Conservation (phyloP, 2,797 vertebrate species). For the Valencia hispanica region DNA sequence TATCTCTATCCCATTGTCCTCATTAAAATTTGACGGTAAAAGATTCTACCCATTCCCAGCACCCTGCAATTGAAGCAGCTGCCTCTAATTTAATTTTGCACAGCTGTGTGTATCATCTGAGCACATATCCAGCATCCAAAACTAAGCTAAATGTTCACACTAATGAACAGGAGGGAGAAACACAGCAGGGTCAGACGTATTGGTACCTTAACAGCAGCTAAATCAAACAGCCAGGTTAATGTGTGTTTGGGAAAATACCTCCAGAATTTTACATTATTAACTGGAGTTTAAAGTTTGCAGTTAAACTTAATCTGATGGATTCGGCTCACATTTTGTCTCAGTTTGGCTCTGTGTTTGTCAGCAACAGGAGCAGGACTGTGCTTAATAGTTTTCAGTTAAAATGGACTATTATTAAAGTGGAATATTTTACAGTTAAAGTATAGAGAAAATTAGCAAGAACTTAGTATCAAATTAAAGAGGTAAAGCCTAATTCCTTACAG, state of each 20-base stretch:
- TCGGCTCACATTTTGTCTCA: not conserved
- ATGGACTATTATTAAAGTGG: no score
- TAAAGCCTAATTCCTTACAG: no score
- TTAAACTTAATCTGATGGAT: not conserved
- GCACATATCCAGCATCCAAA: not conserved
- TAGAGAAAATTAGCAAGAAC: no score
- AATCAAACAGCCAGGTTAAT: conserved; percentile 17
- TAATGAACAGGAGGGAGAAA: not conserved
- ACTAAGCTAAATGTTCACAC: not conserved
- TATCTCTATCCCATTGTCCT: not conserved
- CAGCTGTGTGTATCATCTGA: not conserved
- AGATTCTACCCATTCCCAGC: not conserved
- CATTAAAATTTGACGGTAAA: not conserved
- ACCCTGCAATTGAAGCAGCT: conserved; percentile 1
- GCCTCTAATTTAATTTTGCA: conserved; percentile 6
- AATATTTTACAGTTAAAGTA: no score
- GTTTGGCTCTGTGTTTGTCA: not conserved
- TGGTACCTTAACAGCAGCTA: conserved; percentile 17
- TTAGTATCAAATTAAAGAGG: no score
- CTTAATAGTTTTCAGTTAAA: no score
- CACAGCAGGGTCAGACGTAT: conserved; percentile 2
- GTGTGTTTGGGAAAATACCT: conserved; percentile 11
- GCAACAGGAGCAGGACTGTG: not conserved
- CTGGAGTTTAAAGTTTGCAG: not conserved
- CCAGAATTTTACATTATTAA: not conserved